A percentile compares a stretch with the other conserved stretches of the same genome.
These are phyloP conservation scores for Campylomormyrus tamandua DNA, from an alignment of 2,113 vertebrate genomes.

Conservation along the genomic window DNA sequence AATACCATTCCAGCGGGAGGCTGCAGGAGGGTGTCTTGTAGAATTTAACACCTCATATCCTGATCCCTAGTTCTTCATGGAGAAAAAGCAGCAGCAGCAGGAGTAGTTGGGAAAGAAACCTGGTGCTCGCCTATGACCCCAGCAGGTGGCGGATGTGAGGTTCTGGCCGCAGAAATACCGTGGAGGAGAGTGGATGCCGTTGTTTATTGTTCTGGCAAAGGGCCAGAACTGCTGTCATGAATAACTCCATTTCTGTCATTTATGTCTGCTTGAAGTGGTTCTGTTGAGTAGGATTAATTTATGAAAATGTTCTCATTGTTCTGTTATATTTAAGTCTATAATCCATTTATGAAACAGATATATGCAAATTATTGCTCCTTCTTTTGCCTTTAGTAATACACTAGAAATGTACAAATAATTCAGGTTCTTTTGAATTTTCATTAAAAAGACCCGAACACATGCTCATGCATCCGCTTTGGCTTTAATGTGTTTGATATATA, in stretches of 20 bases:
- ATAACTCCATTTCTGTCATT: neutral
- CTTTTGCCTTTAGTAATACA: neutral
- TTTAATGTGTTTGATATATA: neutral
- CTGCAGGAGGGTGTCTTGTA: neutral
- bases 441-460: neutral
- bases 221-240: neutral
- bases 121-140: neutral
- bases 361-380: neutral
- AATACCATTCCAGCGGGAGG: neutral
- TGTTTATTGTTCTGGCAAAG: neutral
- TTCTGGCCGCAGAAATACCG: neutral
- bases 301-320: neutral
- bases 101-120: conserved; percentile 17
- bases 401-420: neutral
- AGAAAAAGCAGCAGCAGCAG: conserved; percentile 47
- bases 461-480: neutral
- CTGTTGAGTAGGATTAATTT: neutral
- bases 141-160: neutral
- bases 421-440: neutral
- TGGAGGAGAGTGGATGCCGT: neutral
- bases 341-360: neutral
- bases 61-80: conserved; percentile 51
- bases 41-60: neutral
- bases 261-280: neutral
- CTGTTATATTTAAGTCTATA: neutral